Evolutionary conservation across 1,140 invertebrate genomes (phyloP), one percentile per base, ranked within the genome.

Genomic region (Ctenoplectra terminalis): DNA sequence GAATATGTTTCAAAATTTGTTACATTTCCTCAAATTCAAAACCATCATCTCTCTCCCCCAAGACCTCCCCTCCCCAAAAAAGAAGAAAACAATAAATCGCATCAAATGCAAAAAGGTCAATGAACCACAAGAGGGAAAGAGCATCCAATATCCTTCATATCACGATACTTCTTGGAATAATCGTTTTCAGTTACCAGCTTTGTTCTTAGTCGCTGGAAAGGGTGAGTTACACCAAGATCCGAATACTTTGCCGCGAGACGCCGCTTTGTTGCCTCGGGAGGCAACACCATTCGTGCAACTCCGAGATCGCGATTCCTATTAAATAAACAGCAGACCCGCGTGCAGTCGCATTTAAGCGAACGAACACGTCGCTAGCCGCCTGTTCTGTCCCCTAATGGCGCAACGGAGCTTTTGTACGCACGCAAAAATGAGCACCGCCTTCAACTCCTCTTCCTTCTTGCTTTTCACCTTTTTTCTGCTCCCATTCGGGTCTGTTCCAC

Each of bases 251-350:
- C 61, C 23, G n/a, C 20, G 23, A 15, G 15, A 37, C 61, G 34
- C 37, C 48, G 48, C 13, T 70, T 70, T 34, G 48, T 52, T 26
- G 13, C 7, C 31, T 8, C 7, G 13, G 37, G 67, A 70, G 31
- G 48, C 66, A 69, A 69, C 17, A 13, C 23, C 2, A 20, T 8
- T 11, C 46, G 17, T 43, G 20, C 9, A 15, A 54, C 48, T 2
- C 40, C 6, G 23, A 26, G 67, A 23, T 70, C 26, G 7, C 67
- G 31, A 70, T 70, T 37, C 31, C 67, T 37, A 26, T 70, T 70
- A 52, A 70, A 70, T 70, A 70, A 70, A 70, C 67, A n/a, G 67
- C 67, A 52, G 26, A 46, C 40, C 13, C 31, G 48, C 15, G 29
- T 34, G 20, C 48, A 34, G 23, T 11, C 48, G 67, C 48, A 70